Base-by-base conservation (phyloP, 2,113 vertebrate genomes). In the Gambusia affinis region DNA sequence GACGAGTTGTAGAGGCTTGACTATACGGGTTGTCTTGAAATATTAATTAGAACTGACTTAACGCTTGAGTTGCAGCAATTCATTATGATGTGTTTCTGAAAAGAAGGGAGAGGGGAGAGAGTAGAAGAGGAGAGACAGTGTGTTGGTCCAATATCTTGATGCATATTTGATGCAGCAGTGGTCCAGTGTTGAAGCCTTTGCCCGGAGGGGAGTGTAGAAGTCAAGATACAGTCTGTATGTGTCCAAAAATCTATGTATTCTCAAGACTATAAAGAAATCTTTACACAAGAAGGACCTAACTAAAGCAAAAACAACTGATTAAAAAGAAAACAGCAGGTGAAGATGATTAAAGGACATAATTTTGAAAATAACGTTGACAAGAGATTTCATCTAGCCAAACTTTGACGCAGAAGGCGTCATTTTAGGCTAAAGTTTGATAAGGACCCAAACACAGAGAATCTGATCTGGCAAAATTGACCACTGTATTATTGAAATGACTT, bases 21-120 rank as follows among this genome's bases (percentile, higher is more conserved):
- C 47, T 63, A 31, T 64, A 79, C 33, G 19, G 8, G n/a, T 57
- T 72, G 68, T 30, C 54, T 77, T 87, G 28, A 89, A 83, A 83
- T 81, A 80, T 80, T 79, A 76, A 87, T 83, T 74, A 66, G 37
- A 73, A 73, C 42, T 42, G 81, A 75, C 64, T 83, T 79, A 75
- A 84, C 65, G 75, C 68, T 84, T 71, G 63, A 87, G 66, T 72
- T 78, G 65, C 65, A 73, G 60, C 30, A 5, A 35, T 73, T 86
- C 69, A 70, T 86, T 81, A 73, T 62, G 66, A 70, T 62, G 51
- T 72, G 44, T 67, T 51, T 64, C 73, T 80, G 64, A 60, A 73
- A 61, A 29, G 37, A 60, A 62, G 30, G 22, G n/a, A 3, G 33
- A 17, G 2, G 19, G 28, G 14, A 47, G 28, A 17, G 37, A 73